A percentile compares a stretch with the other conserved stretches of the same genome.
Evolutionary conservation across 2,797 vertebrate genomes (phyloP).

Genomic region (Hoplostethus atlanticus): DNA sequence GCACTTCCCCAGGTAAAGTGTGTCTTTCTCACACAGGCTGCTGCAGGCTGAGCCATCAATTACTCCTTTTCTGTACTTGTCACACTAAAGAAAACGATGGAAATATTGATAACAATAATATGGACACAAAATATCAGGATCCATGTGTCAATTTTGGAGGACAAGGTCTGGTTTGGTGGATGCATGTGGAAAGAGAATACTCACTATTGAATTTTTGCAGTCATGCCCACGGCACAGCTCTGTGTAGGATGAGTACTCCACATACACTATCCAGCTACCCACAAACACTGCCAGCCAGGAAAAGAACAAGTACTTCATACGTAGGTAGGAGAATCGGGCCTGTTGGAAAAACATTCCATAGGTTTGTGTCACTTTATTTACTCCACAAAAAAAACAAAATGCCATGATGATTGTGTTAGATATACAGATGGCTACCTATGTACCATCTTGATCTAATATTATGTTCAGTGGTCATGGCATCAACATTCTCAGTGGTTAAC

Average conservation of each 20-base stretch:
- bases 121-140: not conserved
- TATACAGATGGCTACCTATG: not conserved
- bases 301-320: slow-evolving; percentile 97
- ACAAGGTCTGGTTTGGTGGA: not conserved
- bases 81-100: slow-evolving; percentile 86
- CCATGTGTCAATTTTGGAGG: not conserved
- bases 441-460: not conserved
- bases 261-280: slow-evolving; percentile 97
- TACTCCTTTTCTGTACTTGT: slow-evolving; percentile 95
- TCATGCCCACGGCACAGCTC: slow-evolving; percentile 96
- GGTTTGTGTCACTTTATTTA: not conserved
- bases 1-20: slow-evolving; percentile 95
- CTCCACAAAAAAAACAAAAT: not conserved
- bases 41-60: slow-evolving; percentile 96
- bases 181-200: slow-evolving; percentile 35
- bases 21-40: slow-evolving; percentile 95
- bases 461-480: not conserved
- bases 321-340: slow-evolving; percentile 92
- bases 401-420: not conserved
- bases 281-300: slow-evolving; percentile 97
- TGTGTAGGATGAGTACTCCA: slow-evolving; percentile 96
- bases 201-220: slow-evolving; percentile 95
- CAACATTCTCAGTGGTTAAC: not conserved
- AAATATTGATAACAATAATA: not conserved
- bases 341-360: slow-evolving; percentile 60